Percentiles rank a stretch among this genome's conserved stretches.
Evolutionary conservation across 2,113 vertebrate species (phyloP).

Genomic region (Toxotes chatareus): DNA sequence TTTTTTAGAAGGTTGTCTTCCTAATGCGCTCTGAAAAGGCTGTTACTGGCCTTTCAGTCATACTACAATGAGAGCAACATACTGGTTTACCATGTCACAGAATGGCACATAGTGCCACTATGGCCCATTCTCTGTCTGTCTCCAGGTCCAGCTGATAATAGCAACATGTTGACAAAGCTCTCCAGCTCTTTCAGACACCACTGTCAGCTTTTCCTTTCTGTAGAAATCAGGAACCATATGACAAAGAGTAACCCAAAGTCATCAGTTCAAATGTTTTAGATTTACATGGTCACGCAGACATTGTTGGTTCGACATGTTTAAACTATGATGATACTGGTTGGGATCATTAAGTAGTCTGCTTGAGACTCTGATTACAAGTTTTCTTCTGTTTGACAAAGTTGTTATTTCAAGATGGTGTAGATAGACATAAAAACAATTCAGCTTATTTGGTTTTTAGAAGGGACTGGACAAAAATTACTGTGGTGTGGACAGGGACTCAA

Average conservation of each 20-base stretch:
- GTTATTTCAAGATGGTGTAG: not conserved
- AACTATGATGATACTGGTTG: not conserved
- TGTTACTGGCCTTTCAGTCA: not conserved
- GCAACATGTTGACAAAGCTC: slow-evolving; percentile 51
- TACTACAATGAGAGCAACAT: not conserved
- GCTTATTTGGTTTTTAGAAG: not conserved
- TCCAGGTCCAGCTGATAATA: slow-evolving; percentile 22
- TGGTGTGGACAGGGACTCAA: too few relatives aligned
- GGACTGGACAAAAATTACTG: not conserved
- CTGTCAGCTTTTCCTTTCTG: slow-evolving; percentile 55
- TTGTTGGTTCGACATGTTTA: not conserved
- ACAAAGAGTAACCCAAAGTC: slow-evolving; percentile 51
- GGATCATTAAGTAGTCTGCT: not conserved
- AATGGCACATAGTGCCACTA: slow-evolving; percentile 3
- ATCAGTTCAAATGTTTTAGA: slow-evolving; percentile 52
- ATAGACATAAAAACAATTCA: not conserved
- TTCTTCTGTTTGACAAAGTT: not conserved
- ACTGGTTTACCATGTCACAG: slow-evolving; percentile 14
- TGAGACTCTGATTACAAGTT: not conserved
- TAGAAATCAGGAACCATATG: slow-evolving; percentile 28
- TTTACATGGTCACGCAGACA: slow-evolving; percentile 4
- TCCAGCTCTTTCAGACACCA: slow-evolving; percentile 40
- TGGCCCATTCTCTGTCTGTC: slow-evolving; percentile 33
- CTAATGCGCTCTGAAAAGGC: slow-evolving; percentile 3
- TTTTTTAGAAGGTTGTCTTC: not conserved